Base-by-base conservation (phyloP, 2,113 vertebrate genomes). In the Oncorhynchus keta region DNA sequence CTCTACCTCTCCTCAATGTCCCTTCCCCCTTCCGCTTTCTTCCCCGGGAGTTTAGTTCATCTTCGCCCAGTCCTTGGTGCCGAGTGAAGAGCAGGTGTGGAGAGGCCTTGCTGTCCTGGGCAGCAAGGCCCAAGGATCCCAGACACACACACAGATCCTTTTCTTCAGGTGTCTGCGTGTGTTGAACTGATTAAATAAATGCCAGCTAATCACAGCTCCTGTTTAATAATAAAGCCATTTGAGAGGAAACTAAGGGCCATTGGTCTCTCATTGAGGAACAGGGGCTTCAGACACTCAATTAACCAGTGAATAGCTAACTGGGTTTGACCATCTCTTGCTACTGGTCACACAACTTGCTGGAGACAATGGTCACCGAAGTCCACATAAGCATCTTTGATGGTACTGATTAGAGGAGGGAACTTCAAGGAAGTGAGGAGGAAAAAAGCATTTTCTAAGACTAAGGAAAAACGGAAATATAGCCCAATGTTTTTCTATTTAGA, bases 41-140 rank as follows among this genome's bases (percentile, higher is more conserved):
- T 85, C 87, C 78, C 86, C 69, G 66, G 82, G 84, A 89, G 89
- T 88, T 91, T 87, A 91, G 89, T 89, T 92, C 90, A 91, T 89
- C 86, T 79, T 79, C 87, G 85, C 85, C 78, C 80, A 48, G 69
- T 76, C 84, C 81, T 93, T 95, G 95, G 92, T 95, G 88, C 92
- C 66, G 74, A 86, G 89, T 78, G 92, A 93, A 91, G 89, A 89
- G 90, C 91, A 90, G 93, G 92, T 93, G 93, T 73, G 81, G 92
- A 90, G 76, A 91, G 90, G 87, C 90, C 86, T 85, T 6, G 85
- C 87, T 84, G 59, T 89, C 89, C 66, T 3, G 85, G 88, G 92
- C 94, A 92, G 88, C n/a, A n/a, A n/a, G n/a, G n/a, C n/a, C n/a
- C n/a, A 80, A 87, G 84, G 89, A 82, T 89, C 81, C 80, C 67